Evolutionary conservation across 2,797 vertebrate genomes (phyloP).

Genomic region (Schizopygopsis pylzovi): DNA sequence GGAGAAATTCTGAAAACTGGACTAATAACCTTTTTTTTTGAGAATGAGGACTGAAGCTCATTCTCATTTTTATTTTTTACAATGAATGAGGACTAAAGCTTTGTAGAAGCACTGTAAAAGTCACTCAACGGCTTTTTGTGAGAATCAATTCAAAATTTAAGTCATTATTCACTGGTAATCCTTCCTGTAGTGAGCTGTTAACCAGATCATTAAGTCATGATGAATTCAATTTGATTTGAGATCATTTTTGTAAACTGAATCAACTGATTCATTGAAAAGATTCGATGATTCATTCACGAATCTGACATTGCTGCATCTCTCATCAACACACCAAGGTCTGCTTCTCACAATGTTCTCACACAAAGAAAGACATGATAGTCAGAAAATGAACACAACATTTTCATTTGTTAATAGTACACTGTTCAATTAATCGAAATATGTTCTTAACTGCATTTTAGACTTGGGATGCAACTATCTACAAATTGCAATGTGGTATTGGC

Average conservation of each 20-base stretch:
- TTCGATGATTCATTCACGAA: background rate
- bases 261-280: background rate
- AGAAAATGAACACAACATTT: background rate
- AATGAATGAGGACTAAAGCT: background rate
- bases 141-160: background rate
- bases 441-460: background rate
- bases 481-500: constrained; percentile 13
- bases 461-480: background rate
- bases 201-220: background rate
- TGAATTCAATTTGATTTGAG: background rate
- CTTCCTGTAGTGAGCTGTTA: background rate
- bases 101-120: background rate
- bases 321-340: background rate
- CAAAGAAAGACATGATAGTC: background rate
- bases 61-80: background rate
- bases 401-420: background rate
- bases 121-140: background rate
- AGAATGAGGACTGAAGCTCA: background rate
- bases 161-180: background rate
- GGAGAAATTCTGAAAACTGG: background rate
- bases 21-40: background rate
- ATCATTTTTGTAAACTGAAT: background rate
- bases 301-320: background rate
- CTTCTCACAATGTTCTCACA: background rate
- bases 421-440: background rate